A percentile compares a stretch with the other conserved stretches of the same genome.
Conservation (phyloP, 2,888 invertebrate genomes). For the Stramonita haemastoma region DNA sequence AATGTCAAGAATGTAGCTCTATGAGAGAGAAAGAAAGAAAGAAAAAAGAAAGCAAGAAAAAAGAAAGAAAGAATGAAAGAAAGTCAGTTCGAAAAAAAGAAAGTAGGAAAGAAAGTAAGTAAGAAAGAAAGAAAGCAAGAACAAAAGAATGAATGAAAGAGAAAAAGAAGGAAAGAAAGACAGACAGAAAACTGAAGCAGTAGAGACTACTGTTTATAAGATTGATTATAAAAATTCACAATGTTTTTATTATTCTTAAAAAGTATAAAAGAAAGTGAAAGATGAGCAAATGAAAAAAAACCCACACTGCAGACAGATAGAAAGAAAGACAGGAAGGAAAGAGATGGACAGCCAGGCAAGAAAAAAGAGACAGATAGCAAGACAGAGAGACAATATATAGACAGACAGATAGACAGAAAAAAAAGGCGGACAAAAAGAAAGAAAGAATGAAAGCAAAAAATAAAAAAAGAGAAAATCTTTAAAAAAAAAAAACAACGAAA, state of each 20-base stretch:
- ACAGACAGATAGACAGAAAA: conserved; percentile 26
- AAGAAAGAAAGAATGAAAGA: too few relatives aligned
- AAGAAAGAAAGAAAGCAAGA: background rate
- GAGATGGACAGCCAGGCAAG: conserved; percentile 1
- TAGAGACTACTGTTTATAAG: background rate
- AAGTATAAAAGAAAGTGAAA: background rate
- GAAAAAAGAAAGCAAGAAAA: background rate
- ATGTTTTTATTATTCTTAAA: background rate
- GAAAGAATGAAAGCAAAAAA: background rate
- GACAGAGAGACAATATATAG: background rate
- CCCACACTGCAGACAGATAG: conserved; percentile 1
- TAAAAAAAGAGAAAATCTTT: background rate
- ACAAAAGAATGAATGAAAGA: background rate
- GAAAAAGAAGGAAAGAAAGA: background rate
- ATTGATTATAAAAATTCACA: background rate
- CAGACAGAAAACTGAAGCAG: background rate
- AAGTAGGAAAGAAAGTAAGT: background rate
- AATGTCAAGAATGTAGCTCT: background rate
- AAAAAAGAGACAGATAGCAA: background rate
- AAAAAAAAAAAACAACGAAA: too few relatives aligned
- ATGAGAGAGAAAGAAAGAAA: background rate
- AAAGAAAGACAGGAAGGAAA: conserved; percentile 13
- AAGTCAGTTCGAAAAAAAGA: too few relatives aligned
- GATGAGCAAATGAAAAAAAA: background rate
- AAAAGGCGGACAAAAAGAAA: background rate